A percentile compares a stretch with the other conserved stretches of the same genome.
phyloP scores from a whole-genome alignment of 2,888 invertebrate species.

The Diplolepis rosae region DNA sequence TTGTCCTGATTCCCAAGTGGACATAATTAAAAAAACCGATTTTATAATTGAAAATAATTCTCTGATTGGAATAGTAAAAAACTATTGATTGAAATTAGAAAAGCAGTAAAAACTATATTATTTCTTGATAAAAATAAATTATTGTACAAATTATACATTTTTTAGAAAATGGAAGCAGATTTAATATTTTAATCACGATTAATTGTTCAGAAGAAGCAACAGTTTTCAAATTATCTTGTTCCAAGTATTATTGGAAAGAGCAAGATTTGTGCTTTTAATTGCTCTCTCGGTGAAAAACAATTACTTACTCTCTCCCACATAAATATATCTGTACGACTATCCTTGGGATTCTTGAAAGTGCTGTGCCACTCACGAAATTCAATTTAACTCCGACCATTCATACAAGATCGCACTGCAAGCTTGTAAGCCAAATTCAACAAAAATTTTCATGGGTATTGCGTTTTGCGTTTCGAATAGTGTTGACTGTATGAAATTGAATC shows the following conservation, averaged over 20 bases:
- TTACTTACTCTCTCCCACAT: neutral
- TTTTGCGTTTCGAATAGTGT: neutral
- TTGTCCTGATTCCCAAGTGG: too few relatives aligned
- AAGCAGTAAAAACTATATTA: too few relatives aligned
- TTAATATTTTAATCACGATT: neutral
- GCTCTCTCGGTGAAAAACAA: neutral
- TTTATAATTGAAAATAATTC: too few relatives aligned
- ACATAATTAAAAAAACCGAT: too few relatives aligned
- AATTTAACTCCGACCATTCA: constrained; percentile 23
- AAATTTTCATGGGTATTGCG: constrained; percentile 20
- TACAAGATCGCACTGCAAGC: neutral
- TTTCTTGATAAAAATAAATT: too few relatives aligned
- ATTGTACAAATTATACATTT: too few relatives aligned
- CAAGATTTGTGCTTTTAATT: neutral
- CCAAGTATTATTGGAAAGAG: neutral
- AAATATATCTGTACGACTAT: neutral
- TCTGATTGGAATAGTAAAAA: too few relatives aligned
- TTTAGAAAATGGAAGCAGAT: too few relatives aligned
- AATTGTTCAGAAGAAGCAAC: too few relatives aligned
- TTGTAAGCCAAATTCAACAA: constrained; percentile 10
- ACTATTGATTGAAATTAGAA: too few relatives aligned
- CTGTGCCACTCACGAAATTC: constrained; percentile 2
- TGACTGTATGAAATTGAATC: constrained; percentile 5
- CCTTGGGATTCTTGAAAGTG: constrained; percentile 6
- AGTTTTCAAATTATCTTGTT: too few relatives aligned